These are phyloP conservation scores for Miltochrista miniata DNA, from an alignment of 2,888 invertebrate species.

Conservation along the genomic window DNA sequence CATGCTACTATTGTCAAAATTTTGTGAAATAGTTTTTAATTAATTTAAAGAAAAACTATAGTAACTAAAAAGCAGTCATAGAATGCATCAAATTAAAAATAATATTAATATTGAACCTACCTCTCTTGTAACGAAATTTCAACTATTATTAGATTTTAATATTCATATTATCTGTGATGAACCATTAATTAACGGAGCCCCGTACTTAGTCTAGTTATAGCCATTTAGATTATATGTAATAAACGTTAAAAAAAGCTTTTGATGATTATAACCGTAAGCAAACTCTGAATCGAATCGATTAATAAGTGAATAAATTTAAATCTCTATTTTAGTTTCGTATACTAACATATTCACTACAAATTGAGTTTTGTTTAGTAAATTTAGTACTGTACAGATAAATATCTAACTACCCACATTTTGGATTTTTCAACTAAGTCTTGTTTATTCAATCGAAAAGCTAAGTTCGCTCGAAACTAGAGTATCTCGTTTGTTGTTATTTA, in stretches of 20 bases:
- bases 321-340: constrained; percentile 46
- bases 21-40: too few species aligned
- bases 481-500: background rate
- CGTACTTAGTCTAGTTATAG: constrained; percentile 45
- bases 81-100: too few species aligned
- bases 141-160: constrained; percentile 30
- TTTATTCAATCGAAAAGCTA: constrained; percentile 2
- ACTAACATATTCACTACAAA: constrained; percentile 32
- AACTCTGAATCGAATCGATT: constrained; percentile 72
- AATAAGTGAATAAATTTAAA: constrained; percentile 55
- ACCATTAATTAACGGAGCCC: constrained; percentile 39
- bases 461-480: background rate
- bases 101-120: background rate
- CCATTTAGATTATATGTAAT: constrained; percentile 46
- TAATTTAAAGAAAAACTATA: too few species aligned
- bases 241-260: constrained; percentile 36
- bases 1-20: too few species aligned
- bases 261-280: constrained; percentile 49
- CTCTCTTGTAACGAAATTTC: constrained; percentile 16
- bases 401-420: constrained; percentile 14
- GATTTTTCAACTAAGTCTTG: constrained; percentile 6
- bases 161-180: constrained; percentile 56
- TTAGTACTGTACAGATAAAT: background rate
- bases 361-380: constrained; percentile 9
- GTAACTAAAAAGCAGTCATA: too few species aligned